phyloP scores from a whole-genome alignment of 2,888 invertebrate species.

The Phyllotreta cruciferae region DNA sequence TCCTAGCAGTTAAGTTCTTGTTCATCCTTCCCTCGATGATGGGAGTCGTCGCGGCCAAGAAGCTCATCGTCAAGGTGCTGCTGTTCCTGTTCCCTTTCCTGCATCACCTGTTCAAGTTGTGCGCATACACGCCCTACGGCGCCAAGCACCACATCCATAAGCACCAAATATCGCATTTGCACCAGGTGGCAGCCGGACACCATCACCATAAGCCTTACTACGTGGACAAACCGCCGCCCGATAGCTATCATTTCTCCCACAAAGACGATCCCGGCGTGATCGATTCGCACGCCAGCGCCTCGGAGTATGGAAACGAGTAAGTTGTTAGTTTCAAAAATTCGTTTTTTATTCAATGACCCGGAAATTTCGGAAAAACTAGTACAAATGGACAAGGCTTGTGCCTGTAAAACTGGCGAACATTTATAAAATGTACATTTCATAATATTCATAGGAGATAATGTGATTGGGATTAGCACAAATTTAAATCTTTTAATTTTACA shows the following conservation, averaged over 20 bases:
- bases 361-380: too few species aligned
- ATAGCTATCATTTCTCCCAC: constrained; percentile 18
- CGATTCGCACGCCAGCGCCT: constrained; percentile 18
- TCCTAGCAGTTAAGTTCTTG: constrained; percentile 80
- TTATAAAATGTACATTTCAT: too few species aligned
- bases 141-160: constrained; percentile 76
- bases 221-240: constrained; percentile 2
- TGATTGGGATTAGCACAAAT: too few species aligned
- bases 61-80: constrained; percentile 79
- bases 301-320: constrained; percentile 35
- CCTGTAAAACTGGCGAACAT: too few species aligned
- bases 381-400: too few species aligned
- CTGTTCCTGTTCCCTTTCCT: constrained; percentile 84
- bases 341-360: too few species aligned
- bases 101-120: constrained; percentile 83
- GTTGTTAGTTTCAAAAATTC: constrained; percentile 12
- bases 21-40: constrained; percentile 80
- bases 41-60: constrained; percentile 84
- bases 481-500: constrained; percentile 24
- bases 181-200: constrained; percentile 39
- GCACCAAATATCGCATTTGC: constrained; percentile 48
- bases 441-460: too few species aligned
- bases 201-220: constrained; percentile 41
- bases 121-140: constrained; percentile 79
- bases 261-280: constrained; percentile 24